Conservation (phyloP, 2,888 invertebrate genomes). For the Lasioglossum villosulum region DNA sequence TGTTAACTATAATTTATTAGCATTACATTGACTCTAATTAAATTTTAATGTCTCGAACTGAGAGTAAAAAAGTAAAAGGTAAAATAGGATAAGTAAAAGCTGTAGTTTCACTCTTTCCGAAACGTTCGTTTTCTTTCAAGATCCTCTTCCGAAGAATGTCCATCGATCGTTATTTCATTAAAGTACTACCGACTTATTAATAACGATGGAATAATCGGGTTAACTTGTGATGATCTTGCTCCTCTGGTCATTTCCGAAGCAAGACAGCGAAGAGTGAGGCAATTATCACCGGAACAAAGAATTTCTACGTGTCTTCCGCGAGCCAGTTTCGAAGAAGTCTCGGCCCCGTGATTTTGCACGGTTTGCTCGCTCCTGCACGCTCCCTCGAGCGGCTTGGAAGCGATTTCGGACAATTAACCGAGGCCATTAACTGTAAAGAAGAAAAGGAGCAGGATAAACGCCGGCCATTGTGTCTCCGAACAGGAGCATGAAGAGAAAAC, state of each 20-base stretch:
- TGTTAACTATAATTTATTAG: neutral
- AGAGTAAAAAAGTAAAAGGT: neutral
- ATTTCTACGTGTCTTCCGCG: neutral
- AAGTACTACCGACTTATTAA: neutral
- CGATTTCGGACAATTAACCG: conserved; percentile 56
- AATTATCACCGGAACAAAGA: conserved; percentile 5
- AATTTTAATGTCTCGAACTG: neutral
- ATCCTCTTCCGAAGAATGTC: too few relatives aligned
- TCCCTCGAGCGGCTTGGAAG: conserved; percentile 44
- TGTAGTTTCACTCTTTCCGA: neutral
- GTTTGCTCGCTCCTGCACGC: conserved; percentile 29
- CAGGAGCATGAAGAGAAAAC: conserved; percentile 61
- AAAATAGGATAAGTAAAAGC: neutral
- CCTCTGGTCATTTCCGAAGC: neutral
- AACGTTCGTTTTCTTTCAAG: neutral
- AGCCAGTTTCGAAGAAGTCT: conserved; percentile 23
- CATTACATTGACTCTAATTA: neutral
- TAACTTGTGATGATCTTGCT: neutral
- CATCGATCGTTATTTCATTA: neutral
- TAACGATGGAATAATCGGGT: neutral
- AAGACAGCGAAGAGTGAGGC: neutral
- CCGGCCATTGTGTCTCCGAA: conserved; percentile 57
- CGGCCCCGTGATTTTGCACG: conserved; percentile 37
- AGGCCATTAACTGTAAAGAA: conserved; percentile 40
- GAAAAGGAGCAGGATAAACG: conserved; percentile 44